Percentiles rank a stretch among this genome's conserved stretches.
phyloP scores from a whole-genome alignment of 53 echinoderm and acorn worm species.

The Patiria pectinifera region DNA sequence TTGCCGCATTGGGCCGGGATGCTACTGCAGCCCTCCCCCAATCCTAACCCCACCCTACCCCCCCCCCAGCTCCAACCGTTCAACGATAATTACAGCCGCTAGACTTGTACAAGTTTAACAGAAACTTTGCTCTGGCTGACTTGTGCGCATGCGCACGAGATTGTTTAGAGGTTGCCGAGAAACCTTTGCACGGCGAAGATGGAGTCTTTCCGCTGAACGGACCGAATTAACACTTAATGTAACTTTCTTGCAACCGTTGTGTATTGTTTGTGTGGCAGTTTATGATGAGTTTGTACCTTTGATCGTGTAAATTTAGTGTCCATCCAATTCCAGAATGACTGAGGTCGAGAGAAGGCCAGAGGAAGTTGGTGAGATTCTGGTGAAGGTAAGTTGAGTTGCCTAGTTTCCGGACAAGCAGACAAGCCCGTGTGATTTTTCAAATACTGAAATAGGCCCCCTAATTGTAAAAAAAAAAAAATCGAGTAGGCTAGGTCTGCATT shows the following conservation, averaged over 20 bases:
- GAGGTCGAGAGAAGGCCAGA: slow-evolving; percentile 86
- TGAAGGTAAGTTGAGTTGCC: slow-evolving; percentile 74
- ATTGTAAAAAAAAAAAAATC: no score
- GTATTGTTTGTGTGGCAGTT: no score
- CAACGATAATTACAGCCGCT: background rate
- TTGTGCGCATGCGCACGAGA: slow-evolving; percentile 47
- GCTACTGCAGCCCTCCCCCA: no score
- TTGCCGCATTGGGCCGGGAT: no score
- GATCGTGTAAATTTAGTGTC: background rate
- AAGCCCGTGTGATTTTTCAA: no score
- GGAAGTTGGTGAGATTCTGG: slow-evolving; percentile 93
- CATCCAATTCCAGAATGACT: slow-evolving; percentile 63
- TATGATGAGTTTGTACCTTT: background rate
- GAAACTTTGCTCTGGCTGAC: background rate
- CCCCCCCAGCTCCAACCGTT: background rate
- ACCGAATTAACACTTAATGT: background rate
- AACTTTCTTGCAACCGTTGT: background rate
- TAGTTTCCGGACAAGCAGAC: slow-evolving; percentile 24
- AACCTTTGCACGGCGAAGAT: slow-evolving; percentile 31
- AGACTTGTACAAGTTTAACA: background rate
- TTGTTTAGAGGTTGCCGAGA: slow-evolving; percentile 71
- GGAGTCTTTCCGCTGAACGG: no score
- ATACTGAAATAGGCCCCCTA: no score
- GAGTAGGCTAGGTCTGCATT: no score
- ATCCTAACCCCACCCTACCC: no score